phyloP scores from a whole-genome alignment of 2,888 invertebrate species.

The Drosophila tanythrix region DNA sequence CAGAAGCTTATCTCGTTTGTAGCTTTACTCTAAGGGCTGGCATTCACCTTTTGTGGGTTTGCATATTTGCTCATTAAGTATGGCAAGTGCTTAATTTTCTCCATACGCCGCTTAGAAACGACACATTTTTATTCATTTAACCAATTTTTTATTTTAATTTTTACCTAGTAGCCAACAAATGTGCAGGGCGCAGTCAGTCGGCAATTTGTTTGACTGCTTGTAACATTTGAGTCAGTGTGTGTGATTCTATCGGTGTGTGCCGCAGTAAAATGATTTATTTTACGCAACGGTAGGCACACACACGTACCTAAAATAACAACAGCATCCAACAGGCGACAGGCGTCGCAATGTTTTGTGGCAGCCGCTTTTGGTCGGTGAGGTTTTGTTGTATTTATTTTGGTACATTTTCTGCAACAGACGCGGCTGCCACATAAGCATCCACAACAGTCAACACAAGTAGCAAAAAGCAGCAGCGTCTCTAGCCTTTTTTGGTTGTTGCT shows the following conservation, averaged over 20 bases:
- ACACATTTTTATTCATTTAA: slow-evolving; percentile 78
- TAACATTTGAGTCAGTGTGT: slow-evolving; percentile 42
- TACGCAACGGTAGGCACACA: slow-evolving; percentile 69
- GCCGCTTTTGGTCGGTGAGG: slow-evolving; percentile 56
- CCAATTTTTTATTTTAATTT: slow-evolving; percentile 42
- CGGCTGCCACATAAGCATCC: slow-evolving; percentile 48
- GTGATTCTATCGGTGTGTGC: slow-evolving; percentile 38
- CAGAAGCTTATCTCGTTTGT: slow-evolving; percentile 21
- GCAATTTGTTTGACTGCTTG: slow-evolving; percentile 72
- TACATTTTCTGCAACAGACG: slow-evolving; percentile 53
- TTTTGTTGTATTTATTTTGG: slow-evolving; percentile 71
- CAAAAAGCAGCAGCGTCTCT: slow-evolving; percentile 14
- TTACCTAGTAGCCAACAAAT: slow-evolving; percentile 5
- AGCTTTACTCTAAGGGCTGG: slow-evolving; percentile 20
- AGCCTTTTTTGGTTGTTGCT: slow-evolving; percentile 34
- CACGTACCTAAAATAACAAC: slow-evolving; percentile 53
- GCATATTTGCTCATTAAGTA: slow-evolving; percentile 45
- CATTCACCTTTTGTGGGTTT: slow-evolving; percentile 29
- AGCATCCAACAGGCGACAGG: slow-evolving; percentile 47
- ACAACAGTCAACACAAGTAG: slow-evolving; percentile 12
- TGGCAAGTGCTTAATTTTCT: slow-evolving; percentile 64
- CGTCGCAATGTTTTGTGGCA: slow-evolving; percentile 74
- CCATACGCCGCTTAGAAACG: slow-evolving; percentile 50
- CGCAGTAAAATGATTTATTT: slow-evolving; percentile 76
- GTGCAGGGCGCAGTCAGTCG: slow-evolving; percentile 32